Conservation (phyloP, 2,888 invertebrate genomes). For the Drosophila nr. medialis region DNA sequence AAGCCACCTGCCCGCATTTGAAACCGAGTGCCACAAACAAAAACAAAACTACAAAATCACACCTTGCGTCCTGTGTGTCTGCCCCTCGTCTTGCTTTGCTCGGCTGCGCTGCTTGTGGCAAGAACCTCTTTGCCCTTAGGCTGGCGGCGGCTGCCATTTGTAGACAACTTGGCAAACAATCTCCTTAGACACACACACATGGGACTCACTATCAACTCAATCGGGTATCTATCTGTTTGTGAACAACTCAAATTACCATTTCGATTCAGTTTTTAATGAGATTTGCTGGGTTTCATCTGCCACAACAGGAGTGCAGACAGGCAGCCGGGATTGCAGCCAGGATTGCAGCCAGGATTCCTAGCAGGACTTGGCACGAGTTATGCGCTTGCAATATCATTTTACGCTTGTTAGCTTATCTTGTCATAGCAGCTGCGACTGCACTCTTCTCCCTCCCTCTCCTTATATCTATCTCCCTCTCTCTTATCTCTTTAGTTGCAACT, state of each 20-base stretch:
- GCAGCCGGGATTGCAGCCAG: background rate
- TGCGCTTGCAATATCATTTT: conserved; percentile 71
- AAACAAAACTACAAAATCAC: conserved; percentile 60
- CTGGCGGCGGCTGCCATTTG: conserved; percentile 39
- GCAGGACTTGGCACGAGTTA: conserved; percentile 67
- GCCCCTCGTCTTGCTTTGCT: conserved; percentile 15
- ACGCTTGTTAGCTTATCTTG: conserved; percentile 61
- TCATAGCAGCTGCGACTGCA: conserved; percentile 37
- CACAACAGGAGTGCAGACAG: conserved; percentile 3
- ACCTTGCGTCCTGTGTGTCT: conserved; percentile 64
- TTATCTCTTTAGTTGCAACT: conserved; percentile 10
- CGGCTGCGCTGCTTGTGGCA: conserved; percentile 22
- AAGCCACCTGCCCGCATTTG: conserved; percentile 69
- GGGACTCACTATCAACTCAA: conserved; percentile 54
- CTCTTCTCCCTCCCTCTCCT: background rate
- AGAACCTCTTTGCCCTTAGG: conserved; percentile 27
- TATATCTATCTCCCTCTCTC: background rate
- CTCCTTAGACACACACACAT: conserved; percentile 38
- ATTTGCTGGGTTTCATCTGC: conserved; percentile 70
- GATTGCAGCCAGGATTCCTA: background rate
- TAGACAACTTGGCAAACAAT: conserved; percentile 71
- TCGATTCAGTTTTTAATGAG: conserved; percentile 79
- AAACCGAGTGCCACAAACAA: conserved; percentile 49
- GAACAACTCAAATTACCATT: conserved; percentile 78
- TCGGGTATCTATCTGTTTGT: conserved; percentile 66